Conservation (phyloP, 2,797 vertebrate genomes). For the Tenualosa ilisha region DNA sequence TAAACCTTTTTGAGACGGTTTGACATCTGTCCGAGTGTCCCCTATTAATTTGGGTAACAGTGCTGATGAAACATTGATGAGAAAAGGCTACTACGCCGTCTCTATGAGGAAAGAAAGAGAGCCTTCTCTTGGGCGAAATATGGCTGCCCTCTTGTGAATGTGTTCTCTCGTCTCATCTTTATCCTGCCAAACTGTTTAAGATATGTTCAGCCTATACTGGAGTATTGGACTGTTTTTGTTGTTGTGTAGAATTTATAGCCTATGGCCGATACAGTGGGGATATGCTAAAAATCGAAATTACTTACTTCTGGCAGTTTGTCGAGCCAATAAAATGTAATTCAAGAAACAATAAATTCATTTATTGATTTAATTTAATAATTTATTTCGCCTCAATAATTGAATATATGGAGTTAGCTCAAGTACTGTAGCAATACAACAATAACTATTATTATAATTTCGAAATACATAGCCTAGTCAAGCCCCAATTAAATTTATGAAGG, state of each 20-base stretch:
- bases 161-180: not conserved
- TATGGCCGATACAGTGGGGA: not conserved
- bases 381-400: too few relatives aligned
- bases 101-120: not conserved
- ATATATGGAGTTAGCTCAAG: too few relatives aligned
- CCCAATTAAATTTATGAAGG: not conserved
- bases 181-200: not conserved
- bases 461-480: too few relatives aligned
- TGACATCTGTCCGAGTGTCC: slow-evolving; percentile 88
- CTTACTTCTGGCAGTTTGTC: not conserved
- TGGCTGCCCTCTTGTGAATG: slow-evolving; percentile 17
- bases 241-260: not conserved
- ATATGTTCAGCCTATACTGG: not conserved
- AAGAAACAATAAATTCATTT: too few relatives aligned
- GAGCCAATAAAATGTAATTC: not conserved
- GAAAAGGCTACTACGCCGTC: slow-evolving; percentile 1
- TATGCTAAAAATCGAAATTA: not conserved
- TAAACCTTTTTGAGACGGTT: slow-evolving; percentile 90
- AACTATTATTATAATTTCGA: too few relatives aligned
- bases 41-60: slow-evolving; percentile 83
- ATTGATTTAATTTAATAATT: too few relatives aligned
- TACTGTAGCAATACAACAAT: too few relatives aligned
- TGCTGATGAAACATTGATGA: slow-evolving; percentile 67
- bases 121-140: not conserved
- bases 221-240: not conserved